These are phyloP conservation scores for Oscarella lobularis DNA, from an alignment of 37 sponge, comb jelly and placozoan species.

Conservation along the genomic window DNA sequence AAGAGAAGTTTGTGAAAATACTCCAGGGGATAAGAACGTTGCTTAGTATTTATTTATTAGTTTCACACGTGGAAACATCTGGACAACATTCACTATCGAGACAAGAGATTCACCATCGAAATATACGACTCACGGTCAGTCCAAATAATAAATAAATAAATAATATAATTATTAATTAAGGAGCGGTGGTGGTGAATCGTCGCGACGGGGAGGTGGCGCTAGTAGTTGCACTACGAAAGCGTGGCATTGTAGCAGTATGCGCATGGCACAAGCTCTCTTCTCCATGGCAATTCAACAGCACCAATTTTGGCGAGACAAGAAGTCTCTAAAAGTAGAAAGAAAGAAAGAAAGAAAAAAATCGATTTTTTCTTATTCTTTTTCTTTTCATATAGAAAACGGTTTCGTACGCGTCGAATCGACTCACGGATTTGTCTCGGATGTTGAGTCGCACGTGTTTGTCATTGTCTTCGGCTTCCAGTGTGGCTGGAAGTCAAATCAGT, in stretches of 20 bases:
- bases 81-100: conserved; percentile 61
- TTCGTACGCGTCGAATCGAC: too few species aligned
- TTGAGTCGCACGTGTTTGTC: too few species aligned
- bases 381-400: too few species aligned
- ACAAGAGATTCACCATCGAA: conserved; percentile 72
- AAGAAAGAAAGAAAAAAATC: too few species aligned
- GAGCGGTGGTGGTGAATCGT: not conserved
- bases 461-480: too few species aligned
- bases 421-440: too few species aligned
- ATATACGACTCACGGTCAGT: conserved; percentile 35
- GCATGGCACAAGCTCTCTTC: conserved; percentile 47
- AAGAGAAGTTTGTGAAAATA: conserved; percentile 11
- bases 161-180: too few species aligned
- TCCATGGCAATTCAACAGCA: conserved; percentile 70
- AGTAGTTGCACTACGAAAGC: conserved; percentile 1
- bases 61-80: conserved; percentile 55
- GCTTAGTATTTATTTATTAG: conserved; percentile 26
- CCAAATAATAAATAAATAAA: too few species aligned
- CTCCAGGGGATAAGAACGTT: too few species aligned
- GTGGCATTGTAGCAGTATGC: conserved; percentile 32
- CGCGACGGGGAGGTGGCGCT: not conserved
- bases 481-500: too few species aligned
- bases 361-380: too few species aligned
- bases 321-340: too few species aligned
- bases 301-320: conserved; percentile 24